Conservation (phyloP, 1,140 invertebrate species). For the Eurosta solidaginis region DNA sequence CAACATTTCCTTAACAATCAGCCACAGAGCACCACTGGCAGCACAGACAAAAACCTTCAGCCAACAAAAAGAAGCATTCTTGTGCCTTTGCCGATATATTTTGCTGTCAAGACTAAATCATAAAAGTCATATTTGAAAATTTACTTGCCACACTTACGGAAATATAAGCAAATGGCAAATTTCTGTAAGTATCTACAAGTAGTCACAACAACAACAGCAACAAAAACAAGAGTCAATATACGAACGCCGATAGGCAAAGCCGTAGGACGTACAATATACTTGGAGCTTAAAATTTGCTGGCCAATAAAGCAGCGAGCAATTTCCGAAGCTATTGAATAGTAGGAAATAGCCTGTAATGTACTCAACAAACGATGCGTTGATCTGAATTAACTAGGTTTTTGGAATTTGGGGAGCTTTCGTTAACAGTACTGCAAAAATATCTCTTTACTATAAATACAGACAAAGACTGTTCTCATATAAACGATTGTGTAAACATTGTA, state of each 20-base stretch:
- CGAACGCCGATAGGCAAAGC: slow-evolving; percentile 1
- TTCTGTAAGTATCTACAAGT: background rate
- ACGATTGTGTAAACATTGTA: too few relatives aligned
- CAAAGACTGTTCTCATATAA: too few relatives aligned
- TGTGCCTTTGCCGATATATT: background rate
- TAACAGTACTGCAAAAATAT: too few relatives aligned
- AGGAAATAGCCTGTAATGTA: background rate
- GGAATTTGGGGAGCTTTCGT: too few relatives aligned
- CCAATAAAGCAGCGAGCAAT: background rate
- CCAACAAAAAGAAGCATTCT: background rate
- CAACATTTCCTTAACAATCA: too few relatives aligned
- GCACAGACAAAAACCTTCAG: background rate
- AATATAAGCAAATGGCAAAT: background rate
- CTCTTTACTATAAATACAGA: too few relatives aligned
- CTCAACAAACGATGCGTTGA: too few relatives aligned
- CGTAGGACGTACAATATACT: background rate
- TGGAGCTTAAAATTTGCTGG: background rate
- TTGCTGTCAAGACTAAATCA: slow-evolving; percentile 14
- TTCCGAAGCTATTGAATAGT: background rate
- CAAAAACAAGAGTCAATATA: background rate
- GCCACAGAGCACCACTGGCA: background rate
- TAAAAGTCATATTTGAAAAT: slow-evolving; percentile 11
- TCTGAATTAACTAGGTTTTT: too few relatives aligned
- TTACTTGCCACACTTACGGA: slow-evolving; percentile 20
- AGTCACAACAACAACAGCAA: background rate